Evolutionary conservation across 2,888 invertebrate species (phyloP).

Genomic region (Cheilosia impressa): DNA sequence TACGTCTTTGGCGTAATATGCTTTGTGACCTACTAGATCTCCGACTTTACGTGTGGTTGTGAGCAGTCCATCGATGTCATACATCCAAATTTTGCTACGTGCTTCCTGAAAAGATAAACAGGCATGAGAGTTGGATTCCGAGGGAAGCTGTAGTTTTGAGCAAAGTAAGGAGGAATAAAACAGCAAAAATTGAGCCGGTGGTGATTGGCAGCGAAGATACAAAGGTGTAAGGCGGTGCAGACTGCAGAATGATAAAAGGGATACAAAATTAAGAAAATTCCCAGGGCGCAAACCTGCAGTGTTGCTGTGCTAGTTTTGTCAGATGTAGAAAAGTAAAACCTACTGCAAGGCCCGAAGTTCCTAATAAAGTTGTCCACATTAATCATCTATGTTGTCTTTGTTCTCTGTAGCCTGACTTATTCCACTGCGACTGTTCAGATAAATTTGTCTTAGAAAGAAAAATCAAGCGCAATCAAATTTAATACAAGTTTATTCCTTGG

Average conservation of each 20-base stretch:
- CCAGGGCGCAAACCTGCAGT: not conserved
- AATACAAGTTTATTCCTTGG: too few species aligned
- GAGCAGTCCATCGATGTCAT: slow-evolving; percentile 95
- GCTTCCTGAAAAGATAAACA: slow-evolving; percentile 86
- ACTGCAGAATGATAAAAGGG: not conserved
- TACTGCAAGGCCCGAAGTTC: too few species aligned
- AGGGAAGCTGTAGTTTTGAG: too few species aligned
- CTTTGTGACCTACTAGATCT: slow-evolving; percentile 88
- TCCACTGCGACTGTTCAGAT: too few species aligned
- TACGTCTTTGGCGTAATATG: slow-evolving; percentile 90
- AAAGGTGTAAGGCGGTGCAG: not conserved
- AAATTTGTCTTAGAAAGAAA: too few species aligned
- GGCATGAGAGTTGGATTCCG: not conserved
- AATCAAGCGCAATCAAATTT: too few species aligned
- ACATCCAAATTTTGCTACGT: slow-evolving; percentile 95
- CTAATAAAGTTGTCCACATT: too few species aligned
- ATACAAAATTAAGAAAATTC: not conserved
- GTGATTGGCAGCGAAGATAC: not conserved
- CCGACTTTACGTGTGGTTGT: slow-evolving; percentile 88
- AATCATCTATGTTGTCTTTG: too few species aligned
- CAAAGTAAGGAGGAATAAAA: not conserved
- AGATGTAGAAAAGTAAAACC: too few species aligned
- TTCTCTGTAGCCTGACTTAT: too few species aligned
- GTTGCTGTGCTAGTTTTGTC: too few species aligned
- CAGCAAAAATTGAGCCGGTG: not conserved